Evolutionary conservation across 1,140 invertebrate genomes (phyloP).

Genomic region (Melipona quadrifasciata): DNA sequence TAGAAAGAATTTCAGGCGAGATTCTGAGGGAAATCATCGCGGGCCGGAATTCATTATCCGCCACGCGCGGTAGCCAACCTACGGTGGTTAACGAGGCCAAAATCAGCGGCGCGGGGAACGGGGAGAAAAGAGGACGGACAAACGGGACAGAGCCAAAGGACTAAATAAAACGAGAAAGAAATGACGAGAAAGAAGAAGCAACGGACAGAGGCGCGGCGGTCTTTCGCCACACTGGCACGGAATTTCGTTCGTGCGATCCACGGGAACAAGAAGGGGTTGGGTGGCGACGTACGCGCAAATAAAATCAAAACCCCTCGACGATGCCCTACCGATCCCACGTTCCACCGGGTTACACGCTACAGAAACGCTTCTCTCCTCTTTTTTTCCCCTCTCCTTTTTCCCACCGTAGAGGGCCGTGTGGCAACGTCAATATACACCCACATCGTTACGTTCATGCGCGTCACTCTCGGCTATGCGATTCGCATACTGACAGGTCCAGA

Average conservation of each 20-base stretch:
- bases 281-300: slow-evolving; percentile 18
- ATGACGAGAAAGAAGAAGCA: not conserved
- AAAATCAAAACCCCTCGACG: slow-evolving; percentile 16
- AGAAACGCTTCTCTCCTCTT: too few species aligned
- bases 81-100: slow-evolving; percentile 10
- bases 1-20: not conserved
- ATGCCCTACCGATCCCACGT: slow-evolving; percentile 10
- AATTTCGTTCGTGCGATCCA: slow-evolving; percentile 1
- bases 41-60: slow-evolving; percentile 20
- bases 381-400: not conserved
- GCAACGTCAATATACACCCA: slow-evolving; percentile 14
- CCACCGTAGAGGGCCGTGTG: not conserved
- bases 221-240: not conserved
- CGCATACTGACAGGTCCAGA: slow-evolving; percentile 8
- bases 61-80: not conserved
- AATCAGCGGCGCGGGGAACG: not conserved
- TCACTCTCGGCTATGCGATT: slow-evolving; percentile 1
- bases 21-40: not conserved
- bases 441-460: slow-evolving; percentile 25
- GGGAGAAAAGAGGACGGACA: not conserved
- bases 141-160: not conserved
- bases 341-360: slow-evolving; percentile 7
- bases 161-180: not conserved
- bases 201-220: not conserved
- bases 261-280: not conserved